Percentiles rank a stretch among this genome's conserved stretches.
These are phyloP conservation scores for Elanus axillaris DNA, from an alignment of 2,113 vertebrate species.

Conservation along the genomic window DNA sequence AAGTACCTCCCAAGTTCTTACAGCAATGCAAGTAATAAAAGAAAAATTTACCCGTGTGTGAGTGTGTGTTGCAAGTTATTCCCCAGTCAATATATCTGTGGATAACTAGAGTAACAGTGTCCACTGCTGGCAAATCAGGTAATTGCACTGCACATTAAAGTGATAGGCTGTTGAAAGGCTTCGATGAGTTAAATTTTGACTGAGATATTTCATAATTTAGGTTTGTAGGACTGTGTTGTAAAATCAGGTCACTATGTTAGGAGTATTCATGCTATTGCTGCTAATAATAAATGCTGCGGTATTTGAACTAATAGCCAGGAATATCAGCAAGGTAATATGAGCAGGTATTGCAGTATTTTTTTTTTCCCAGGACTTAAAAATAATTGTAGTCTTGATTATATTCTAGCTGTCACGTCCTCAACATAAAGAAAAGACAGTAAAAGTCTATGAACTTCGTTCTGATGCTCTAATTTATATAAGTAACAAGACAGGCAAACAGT, in stretches of 20 bases:
- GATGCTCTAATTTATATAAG: background rate
- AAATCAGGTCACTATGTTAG: background rate
- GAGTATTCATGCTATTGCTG: background rate
- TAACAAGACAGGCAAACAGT: background rate
- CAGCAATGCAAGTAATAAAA: background rate
- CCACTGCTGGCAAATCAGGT: conserved; percentile 78
- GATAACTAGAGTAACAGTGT: conserved; percentile 79
- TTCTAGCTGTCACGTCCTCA: background rate
- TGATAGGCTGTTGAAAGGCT: background rate
- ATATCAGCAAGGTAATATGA: background rate
- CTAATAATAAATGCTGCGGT: background rate
- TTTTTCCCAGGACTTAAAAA: background rate
- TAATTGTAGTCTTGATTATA: background rate
- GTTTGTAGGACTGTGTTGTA: background rate
- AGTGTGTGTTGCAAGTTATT: background rate
- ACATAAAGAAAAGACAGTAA: background rate
- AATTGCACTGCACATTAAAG: conserved; percentile 63
- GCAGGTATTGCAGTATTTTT: background rate
- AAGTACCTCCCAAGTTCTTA: background rate
- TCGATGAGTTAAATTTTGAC: background rate
- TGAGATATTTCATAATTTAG: background rate
- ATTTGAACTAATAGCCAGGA: background rate
- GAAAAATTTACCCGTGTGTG: background rate
- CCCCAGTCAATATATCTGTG: background rate
- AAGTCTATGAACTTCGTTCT: background rate